A percentile compares a stretch with the other conserved stretches of the same genome.
Conservation (phyloP, 1,140 invertebrate species). For the Philotrypesis tridentata region DNA sequence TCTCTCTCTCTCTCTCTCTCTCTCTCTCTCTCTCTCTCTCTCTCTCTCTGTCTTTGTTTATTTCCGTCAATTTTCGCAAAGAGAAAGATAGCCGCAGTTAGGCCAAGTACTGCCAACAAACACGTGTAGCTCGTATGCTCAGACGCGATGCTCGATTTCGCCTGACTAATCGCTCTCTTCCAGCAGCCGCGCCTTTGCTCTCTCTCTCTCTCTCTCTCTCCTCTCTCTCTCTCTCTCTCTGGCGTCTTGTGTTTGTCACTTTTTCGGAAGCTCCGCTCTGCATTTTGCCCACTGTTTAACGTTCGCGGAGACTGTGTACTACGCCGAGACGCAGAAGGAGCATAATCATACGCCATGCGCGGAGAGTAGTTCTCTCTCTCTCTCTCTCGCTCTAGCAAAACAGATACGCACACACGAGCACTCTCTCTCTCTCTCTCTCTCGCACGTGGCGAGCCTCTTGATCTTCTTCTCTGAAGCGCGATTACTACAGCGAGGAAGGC, state of each 20-base stretch:
- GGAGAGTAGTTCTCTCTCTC: too few relatives aligned
- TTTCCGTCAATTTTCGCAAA: conserved; percentile 44
- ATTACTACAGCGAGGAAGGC: neutral
- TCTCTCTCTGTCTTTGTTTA: too few relatives aligned
- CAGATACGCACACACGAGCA: neutral
- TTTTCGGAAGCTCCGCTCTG: neutral
- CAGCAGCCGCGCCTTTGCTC: conserved; percentile 46
- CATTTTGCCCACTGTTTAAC: conserved; percentile 26
- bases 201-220: neutral
- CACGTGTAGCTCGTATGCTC: conserved; percentile 73
- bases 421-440: too few relatives aligned
- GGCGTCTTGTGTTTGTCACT: neutral
- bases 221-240: neutral
- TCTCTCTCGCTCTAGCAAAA: too few relatives aligned
- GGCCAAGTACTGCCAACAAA: conserved; percentile 47
- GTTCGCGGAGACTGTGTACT: neutral
- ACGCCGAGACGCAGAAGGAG: neutral
- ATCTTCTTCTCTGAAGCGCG: conserved; percentile 34
- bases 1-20: too few relatives aligned
- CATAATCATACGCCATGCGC: conserved; percentile 19
- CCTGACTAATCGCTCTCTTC: conserved; percentile 71
- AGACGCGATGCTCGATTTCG: conserved; percentile 74
- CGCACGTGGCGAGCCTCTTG: conserved; percentile 30
- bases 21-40: too few relatives aligned
- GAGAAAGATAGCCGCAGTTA: conserved; percentile 22